Percentiles rank a stretch among this genome's conserved stretches.
Evolutionary conservation across 2,113 vertebrate species (phyloP).

Genomic region (Peucedramus taeniatus): DNA sequence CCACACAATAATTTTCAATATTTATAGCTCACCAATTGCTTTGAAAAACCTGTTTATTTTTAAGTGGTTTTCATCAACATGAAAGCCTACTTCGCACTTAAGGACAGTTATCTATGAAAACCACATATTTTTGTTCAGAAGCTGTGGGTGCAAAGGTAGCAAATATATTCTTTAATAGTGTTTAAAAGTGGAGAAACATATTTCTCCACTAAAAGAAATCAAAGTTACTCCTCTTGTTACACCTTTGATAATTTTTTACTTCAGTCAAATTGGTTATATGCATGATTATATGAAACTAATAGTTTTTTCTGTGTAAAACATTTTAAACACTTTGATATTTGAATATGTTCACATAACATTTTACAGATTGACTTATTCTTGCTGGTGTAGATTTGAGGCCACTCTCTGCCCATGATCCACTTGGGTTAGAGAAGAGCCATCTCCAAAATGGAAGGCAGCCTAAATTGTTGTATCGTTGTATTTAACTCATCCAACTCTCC

Average conservation of each 20-base stretch:
- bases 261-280: not conserved
- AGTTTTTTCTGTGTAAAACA: not conserved
- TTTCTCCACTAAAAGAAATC: not conserved
- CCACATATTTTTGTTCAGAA: not conserved
- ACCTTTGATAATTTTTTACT: not conserved
- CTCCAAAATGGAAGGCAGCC: not conserved
- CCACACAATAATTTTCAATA: not conserved
- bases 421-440: not conserved
- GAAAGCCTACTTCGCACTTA: not conserved
- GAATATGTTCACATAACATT: not conserved
- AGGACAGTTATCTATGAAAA: not conserved
- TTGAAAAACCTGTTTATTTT: not conserved
- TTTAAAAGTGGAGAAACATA: not conserved
- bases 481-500: not conserved
- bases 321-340: not conserved
- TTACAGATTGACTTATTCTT: not conserved
- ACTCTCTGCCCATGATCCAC: not conserved
- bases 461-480: fast-evolving
- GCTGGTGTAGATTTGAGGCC: not conserved
- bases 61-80: not conserved
- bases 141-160: not conserved
- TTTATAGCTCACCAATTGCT: not conserved
- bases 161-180: not conserved
- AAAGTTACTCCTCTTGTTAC: not conserved
- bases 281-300: not conserved